These are phyloP conservation scores for Otus sunia DNA, from an alignment of 2,113 vertebrate species.

Conservation along the genomic window DNA sequence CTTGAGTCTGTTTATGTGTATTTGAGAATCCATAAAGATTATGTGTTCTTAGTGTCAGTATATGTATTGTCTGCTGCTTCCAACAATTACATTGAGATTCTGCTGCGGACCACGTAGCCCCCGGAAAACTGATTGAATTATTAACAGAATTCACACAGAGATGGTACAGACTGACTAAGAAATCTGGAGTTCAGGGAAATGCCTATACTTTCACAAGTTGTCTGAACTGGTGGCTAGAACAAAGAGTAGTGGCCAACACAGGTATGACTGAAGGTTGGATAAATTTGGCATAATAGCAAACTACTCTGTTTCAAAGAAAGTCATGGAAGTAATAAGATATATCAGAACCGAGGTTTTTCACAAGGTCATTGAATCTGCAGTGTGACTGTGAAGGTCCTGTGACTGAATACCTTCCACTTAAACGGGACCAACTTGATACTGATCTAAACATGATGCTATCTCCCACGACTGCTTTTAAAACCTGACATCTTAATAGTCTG, in stretches of 20 bases:
- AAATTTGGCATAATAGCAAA: neutral
- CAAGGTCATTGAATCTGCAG: neutral
- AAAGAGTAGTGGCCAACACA: neutral
- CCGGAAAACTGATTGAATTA: neutral
- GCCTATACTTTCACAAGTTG: neutral
- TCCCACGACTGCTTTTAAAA: neutral
- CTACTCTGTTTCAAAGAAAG: neutral
- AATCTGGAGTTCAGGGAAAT: neutral
- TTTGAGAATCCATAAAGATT: neutral
- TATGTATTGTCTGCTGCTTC: neutral
- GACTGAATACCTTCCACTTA: neutral
- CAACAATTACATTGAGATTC: neutral
- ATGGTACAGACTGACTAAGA: neutral
- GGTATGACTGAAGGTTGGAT: neutral
- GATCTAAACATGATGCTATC: neutral
- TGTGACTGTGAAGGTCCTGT: neutral
- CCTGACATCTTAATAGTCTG: neutral
- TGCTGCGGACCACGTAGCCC: rapidly evolving
- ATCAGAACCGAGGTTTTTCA: neutral
- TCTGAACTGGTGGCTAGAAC: neutral
- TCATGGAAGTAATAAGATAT: neutral
- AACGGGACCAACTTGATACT: neutral
- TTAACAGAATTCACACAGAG: neutral
- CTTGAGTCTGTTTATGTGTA: neutral
- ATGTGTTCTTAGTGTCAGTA: neutral